Evolutionary conservation across 2,113 vertebrate species (phyloP).

Genomic region (Muscicapa adusta): DNA sequence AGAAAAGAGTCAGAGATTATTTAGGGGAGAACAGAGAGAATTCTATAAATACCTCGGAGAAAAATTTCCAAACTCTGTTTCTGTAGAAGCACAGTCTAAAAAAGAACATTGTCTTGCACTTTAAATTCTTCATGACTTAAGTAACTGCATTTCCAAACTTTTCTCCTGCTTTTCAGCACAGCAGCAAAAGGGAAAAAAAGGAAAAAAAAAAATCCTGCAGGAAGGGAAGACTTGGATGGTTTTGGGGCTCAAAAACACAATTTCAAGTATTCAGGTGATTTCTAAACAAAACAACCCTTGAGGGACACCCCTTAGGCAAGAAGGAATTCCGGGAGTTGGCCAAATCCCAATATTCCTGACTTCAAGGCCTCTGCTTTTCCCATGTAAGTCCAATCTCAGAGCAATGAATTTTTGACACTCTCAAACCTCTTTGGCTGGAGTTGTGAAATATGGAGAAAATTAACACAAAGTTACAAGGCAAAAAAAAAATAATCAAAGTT

Average conservation of each 20-base stretch:
- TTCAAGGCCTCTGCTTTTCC: not conserved
- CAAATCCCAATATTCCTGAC: not conserved
- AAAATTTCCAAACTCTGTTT: not conserved
- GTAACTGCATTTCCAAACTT: not conserved
- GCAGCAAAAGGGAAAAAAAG: not conserved
- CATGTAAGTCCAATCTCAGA: not conserved
- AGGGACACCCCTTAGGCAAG: accelerated
- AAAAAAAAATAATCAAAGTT: not conserved
- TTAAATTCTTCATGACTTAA: not conserved
- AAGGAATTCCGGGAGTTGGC: not conserved
- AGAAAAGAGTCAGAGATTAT: not conserved
- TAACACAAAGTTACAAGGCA: not conserved
- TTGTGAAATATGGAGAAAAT: slow-evolving; percentile 32
- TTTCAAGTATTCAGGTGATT: not conserved
- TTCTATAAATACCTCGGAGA: not conserved
- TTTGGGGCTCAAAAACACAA: not conserved
- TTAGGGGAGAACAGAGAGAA: not conserved
- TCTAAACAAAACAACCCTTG: not conserved
- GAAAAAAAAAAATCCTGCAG: not conserved
- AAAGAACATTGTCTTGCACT: not conserved
- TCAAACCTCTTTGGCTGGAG: not conserved
- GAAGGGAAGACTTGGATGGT: not conserved
- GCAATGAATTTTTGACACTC: not conserved
- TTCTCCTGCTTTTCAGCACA: not conserved
- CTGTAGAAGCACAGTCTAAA: not conserved